Percentiles rank a stretch among this genome's conserved stretches.
Conservation (phyloP, 2,113 vertebrate species). For the Steatornis caripensis region DNA sequence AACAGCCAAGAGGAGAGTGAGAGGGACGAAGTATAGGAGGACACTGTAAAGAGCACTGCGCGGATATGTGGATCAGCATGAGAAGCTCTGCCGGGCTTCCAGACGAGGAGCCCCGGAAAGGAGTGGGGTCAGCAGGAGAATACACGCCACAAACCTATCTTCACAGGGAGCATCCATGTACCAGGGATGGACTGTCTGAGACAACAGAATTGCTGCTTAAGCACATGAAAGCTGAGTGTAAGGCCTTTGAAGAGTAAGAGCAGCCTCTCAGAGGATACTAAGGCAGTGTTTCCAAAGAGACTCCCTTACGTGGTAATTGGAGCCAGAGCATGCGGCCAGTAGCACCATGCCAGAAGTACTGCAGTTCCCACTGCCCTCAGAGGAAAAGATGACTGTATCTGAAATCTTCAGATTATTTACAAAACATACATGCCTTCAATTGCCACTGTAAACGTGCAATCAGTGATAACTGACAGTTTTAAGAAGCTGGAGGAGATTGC, state of each 20-base stretch:
- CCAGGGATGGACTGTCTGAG: background rate
- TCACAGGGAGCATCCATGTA: background rate
- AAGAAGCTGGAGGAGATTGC: background rate
- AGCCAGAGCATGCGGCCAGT: slow-evolving; percentile 45
- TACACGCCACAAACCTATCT: background rate
- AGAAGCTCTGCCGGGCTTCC: background rate
- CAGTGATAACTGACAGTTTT: background rate
- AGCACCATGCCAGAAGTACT: slow-evolving; percentile 29
- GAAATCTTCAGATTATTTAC: slow-evolving; percentile 29
- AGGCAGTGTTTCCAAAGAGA: slow-evolving; percentile 28
- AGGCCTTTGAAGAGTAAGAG: background rate
- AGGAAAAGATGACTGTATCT: slow-evolving; percentile 10
- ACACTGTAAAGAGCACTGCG: background rate
- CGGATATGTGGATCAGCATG: accelerated
- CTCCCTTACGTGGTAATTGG: slow-evolving; percentile 40
- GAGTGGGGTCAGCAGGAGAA: background rate
- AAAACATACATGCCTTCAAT: slow-evolving; percentile 22
- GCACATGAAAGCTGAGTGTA: background rate
- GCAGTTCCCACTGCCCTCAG: background rate
- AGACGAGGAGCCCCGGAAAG: background rate
- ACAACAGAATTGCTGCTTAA: background rate
- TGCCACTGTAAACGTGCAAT: slow-evolving; percentile 10
- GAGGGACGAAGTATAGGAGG: background rate
- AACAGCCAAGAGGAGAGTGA: background rate
- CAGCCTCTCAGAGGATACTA: background rate